phyloP scores from a whole-genome alignment of 2,113 vertebrate species.

The Grammomys surdaster region DNA sequence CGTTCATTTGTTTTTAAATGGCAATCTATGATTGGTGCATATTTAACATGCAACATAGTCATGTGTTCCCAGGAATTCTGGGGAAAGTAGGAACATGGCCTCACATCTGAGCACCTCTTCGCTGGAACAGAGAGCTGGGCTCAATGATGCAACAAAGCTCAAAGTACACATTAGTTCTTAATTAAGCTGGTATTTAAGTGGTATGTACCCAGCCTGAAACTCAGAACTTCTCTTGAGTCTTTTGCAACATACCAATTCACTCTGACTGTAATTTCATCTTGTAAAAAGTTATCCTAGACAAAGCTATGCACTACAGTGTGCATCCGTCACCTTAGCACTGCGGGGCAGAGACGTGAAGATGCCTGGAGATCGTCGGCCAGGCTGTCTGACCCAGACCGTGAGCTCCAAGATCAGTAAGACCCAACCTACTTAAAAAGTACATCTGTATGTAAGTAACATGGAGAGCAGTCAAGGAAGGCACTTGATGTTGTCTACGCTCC shows the following conservation, averaged over 20 bases:
- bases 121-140: constrained; percentile 19
- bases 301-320: not conserved
- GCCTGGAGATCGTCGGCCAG: not conserved
- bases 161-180: constrained; percentile 46
- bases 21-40: constrained; percentile 80
- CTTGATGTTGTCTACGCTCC: not conserved
- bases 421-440: not conserved
- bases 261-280: not conserved
- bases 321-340: no score
- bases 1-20: constrained; percentile 86
- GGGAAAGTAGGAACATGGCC: constrained; percentile 65
- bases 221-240: not conserved
- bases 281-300: not conserved
- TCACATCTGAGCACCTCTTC: constrained; percentile 61
- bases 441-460: not conserved
- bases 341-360: not conserved
- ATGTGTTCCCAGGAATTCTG: constrained; percentile 80
- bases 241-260: not conserved
- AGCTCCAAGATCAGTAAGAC: not conserved
- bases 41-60: constrained; percentile 81
- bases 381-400: not conserved
- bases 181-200: constrained; percentile 56
- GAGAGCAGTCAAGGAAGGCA: not conserved
- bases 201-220: not conserved
- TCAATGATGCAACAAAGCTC: constrained; percentile 45